Base-by-base conservation (phyloP, 2,113 vertebrate species). In the Calidris pygmaea region DNA sequence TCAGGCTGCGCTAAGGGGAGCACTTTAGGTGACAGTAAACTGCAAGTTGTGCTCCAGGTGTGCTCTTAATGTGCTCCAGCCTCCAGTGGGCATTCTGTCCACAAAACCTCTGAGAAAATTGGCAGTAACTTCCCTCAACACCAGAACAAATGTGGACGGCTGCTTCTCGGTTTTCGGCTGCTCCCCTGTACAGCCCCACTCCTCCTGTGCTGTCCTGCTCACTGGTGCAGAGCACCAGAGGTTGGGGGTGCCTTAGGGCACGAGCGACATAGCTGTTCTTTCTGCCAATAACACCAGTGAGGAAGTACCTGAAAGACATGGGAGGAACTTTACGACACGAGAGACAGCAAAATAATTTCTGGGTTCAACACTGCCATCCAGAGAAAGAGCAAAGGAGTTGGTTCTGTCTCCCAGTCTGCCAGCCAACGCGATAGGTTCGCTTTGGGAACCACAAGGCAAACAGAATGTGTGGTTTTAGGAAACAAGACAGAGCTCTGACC, bases 391-490 rank as follows among this genome's bases (percentile, higher is more conserved):
- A 3, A 39, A 56, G 32, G 12, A 52, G 23, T 7, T 56, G 30
- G 19, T 48, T 59, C 58, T 72, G 52, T 34, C 39, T 55, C n/a
- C 1, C 0, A 62, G n/a, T 37, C 45, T 55, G 52, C 27, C 45
- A 78, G 72, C 41, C 59, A 73, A 37, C 21, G 35, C 0, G 3
- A 55, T 23, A 50, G 11, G 14, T 30, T 67, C 27, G 41, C 56
- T 62, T 67, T 48, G 39, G 53, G 65, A 87, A 48, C 50, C 16
- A 75, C 22, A 53, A 35, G 11, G 45, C 50, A 60, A 60, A 43
- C 6, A 9, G 16, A 72, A 34, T 11, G 0, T 5, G 15, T 4
- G 1, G 4, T 3, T 73, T n/a, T 35, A 68, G 48, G 24, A 73
- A 87, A 91, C 3, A n/a, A 59, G 56, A 60, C 9, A 58, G 47